Base-by-base conservation (phyloP, 2,113 vertebrate species). In the Patagioenas fasciata region DNA sequence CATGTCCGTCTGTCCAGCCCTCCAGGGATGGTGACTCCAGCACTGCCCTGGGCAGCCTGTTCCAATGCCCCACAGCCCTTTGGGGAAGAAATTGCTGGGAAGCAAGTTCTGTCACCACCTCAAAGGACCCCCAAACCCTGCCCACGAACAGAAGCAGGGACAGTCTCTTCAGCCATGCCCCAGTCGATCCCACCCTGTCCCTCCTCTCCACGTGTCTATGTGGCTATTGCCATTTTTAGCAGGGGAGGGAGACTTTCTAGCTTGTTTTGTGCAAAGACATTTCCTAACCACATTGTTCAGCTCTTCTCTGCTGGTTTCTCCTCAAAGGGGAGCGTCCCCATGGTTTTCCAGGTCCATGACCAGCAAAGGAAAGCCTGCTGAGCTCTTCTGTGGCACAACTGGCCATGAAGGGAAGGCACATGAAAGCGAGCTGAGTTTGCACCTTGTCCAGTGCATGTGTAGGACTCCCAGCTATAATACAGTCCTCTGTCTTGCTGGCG, bases 361-460 rank as follows among this genome's bases (percentile, higher is more conserved):
- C 34, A 80, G 40, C 87, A 24, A 51, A 26, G 16, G 32, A 66
- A 47, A 66, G 54, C 34, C 65, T 36, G 81, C 24, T n/a, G 64
- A 84, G 69, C 32, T 56, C 44, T 69, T 24, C 44, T 24, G 25
- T 7, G 26, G 32, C 28, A 25, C 38, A 26, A 34, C 8, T 25
- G 65, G 51, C 32, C 51, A 5, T 2, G 20, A 73, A 80, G 31
- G 51, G 34, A 26, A 29, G 51, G 70, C 40, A 92, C 60, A 34
- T 17, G 47, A 58, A 73, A 31, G 26, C 47, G 36, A 83, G 18
- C 34, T 12, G 42, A 58, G 66, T 36, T 42, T 57, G 57, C 61
- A 62, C 10, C 48, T 70, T 0, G 0, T 31, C 42, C 66, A 48
- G 44, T 4, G 16, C 26, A 44, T 1, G 12, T 3, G 25, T 0